Percentiles rank a stretch among this genome's conserved stretches.
Conservation (phyloP, 2,888 invertebrate species). For the Deilephila elpenor region DNA sequence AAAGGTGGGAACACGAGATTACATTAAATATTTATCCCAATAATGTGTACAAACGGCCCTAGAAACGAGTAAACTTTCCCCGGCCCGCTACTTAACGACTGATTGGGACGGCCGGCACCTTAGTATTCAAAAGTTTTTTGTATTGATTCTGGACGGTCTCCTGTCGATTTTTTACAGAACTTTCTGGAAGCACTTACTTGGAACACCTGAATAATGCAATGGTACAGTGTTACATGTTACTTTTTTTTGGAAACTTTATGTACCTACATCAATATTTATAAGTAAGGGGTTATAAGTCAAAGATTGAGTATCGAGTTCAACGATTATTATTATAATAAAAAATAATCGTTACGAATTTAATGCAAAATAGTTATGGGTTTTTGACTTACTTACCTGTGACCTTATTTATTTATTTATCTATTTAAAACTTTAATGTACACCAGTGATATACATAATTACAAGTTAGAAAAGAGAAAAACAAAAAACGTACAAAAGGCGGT, state of each 20-base stretch:
- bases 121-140: slow-evolving; percentile 34
- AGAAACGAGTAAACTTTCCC: slow-evolving; percentile 33
- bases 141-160: slow-evolving; percentile 10
- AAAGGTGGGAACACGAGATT: slow-evolving; percentile 33
- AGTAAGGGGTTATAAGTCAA: rapidly evolving
- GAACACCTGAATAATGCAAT: neutral
- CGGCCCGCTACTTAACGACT: slow-evolving; percentile 33
- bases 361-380: too few species aligned
- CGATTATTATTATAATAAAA: too few species aligned
- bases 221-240: neutral
- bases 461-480: too few species aligned
- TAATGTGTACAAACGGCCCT: slow-evolving; percentile 37
- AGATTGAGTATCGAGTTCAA: too few species aligned
- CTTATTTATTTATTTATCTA: too few species aligned
- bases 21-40: slow-evolving; percentile 40
- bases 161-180: neutral
- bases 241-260: neutral
- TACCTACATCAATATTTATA: neutral
- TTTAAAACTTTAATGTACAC: too few species aligned
- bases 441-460: too few species aligned
- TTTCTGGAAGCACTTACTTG: neutral
- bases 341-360: too few species aligned
- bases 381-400: too few species aligned
- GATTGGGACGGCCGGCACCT: slow-evolving; percentile 41
- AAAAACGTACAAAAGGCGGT: too few species aligned